Evolutionary conservation across 2,797 vertebrate genomes (phyloP).

Genomic region (Lophius americanus): DNA sequence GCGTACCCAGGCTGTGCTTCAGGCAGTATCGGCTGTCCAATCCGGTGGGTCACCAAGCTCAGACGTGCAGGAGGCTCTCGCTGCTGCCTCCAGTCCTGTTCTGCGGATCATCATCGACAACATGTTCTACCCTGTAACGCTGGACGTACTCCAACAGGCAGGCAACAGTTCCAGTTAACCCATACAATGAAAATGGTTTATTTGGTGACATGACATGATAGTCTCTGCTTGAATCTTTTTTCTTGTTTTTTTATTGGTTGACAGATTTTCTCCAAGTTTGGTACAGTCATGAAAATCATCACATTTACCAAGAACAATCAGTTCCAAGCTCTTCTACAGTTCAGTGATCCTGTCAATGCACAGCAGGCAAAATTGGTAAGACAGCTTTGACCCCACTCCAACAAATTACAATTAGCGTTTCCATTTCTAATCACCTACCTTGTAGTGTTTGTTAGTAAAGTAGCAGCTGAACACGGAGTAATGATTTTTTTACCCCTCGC

Average conservation of each 20-base stretch:
- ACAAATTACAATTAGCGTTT: not conserved
- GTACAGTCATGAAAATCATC: slow-evolving; percentile 98
- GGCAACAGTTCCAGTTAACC: not conserved
- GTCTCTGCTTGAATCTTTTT: not conserved
- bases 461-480: not conserved
- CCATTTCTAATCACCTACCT: too few relatives aligned
- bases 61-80: slow-evolving; percentile 89
- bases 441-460: not conserved
- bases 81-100: slow-evolving; percentile 92
- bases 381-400: not conserved
- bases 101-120: slow-evolving; percentile 98
- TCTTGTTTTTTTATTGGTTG: slow-evolving; percentile 23
- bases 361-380: slow-evolving; percentile 97
- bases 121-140: slow-evolving; percentile 98
- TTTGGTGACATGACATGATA: not conserved
- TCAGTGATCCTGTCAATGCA: slow-evolving; percentile 92
- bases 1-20: slow-evolving; percentile 92
- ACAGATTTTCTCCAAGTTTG: slow-evolving; percentile 99
- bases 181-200: not conserved
- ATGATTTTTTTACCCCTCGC: not conserved
- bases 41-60: slow-evolving; percentile 89
- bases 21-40: slow-evolving; percentile 91
- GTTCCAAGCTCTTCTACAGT: slow-evolving; percentile 97
- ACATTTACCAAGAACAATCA: slow-evolving; percentile 99
- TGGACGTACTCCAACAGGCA: slow-evolving; percentile 98